Evolutionary conservation across 1,140 invertebrate species (phyloP).

Genomic region (Cecropterus lyciades): DNA sequence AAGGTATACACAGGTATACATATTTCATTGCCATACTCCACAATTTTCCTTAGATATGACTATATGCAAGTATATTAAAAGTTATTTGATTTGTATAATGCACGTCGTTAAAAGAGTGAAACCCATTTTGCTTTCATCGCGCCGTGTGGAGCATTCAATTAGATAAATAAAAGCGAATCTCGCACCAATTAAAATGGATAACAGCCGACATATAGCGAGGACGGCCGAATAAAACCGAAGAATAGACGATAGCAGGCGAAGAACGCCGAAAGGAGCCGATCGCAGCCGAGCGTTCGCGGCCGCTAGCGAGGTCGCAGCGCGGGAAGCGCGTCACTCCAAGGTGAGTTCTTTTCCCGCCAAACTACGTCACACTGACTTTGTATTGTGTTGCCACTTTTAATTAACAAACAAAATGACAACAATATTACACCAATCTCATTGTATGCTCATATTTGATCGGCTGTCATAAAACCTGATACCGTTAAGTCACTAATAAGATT

Average conservation of each 20-base stretch:
- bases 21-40: slow-evolving; percentile 5
- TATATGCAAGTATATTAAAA: slow-evolving; percentile 10
- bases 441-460: slow-evolving; percentile 6
- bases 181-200: slow-evolving; percentile 56
- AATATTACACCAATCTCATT: slow-evolving; percentile 37
- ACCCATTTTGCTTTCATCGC: slow-evolving; percentile 43
- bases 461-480: not conserved
- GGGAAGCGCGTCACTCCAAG: slow-evolving; percentile 74
- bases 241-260: slow-evolving; percentile 43
- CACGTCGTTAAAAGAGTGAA: slow-evolving; percentile 38
- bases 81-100: slow-evolving; percentile 39
- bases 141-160: slow-evolving; percentile 39
- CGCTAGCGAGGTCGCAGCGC: slow-evolving; percentile 68
- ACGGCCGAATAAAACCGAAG: slow-evolving; percentile 45
- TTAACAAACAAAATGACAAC: slow-evolving; percentile 43
- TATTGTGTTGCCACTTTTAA: slow-evolving; percentile 64
- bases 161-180: slow-evolving; percentile 52
- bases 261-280: slow-evolving; percentile 45
- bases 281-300: slow-evolving; percentile 53
- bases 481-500: not conserved
- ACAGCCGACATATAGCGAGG: slow-evolving; percentile 42
- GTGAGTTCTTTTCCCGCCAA: slow-evolving; percentile 74
- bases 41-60: not conserved
- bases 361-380: slow-evolving; percentile 62
- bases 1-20: slow-evolving; percentile 8